Evolutionary conservation across 2,888 invertebrate species (phyloP), one percentile per base, ranked within the genome.

Genomic region (Habrosyne pyritoides): DNA sequence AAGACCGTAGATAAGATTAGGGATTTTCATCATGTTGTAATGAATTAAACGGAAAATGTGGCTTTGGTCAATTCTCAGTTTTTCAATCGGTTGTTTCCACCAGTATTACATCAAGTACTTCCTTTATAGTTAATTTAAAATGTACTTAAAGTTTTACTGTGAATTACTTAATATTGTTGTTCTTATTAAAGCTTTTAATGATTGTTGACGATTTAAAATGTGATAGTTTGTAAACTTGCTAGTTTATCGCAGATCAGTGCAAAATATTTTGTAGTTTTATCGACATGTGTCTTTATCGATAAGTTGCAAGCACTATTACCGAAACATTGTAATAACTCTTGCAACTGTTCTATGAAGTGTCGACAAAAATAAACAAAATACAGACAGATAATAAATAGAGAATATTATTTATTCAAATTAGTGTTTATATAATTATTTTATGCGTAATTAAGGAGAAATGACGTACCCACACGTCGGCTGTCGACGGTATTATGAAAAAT

Each of bases 401-500:
- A 24, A 48, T 48, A 26, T 49, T 26, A 26, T 49, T 50, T 4
- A 50, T 28, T 21, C 8, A 42, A 42, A 42, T 18, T 42, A 42
- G 28, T 28, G 4, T 50, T 10, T 50, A 26, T 49, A 14, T 14
- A 14, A 14, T 10, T 28, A 18, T 22, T 18, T 50, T 6, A 18
- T 47, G 47, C 24, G 10, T 26, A 73, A 73, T 69, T 73, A 75
- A 77, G 76, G 84, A 81, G 83, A 80, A 77, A 76, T 69, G 80
- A 76, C 79, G 83, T 75, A 66, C 64, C 65, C 72, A 62, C 65
- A 70, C 75, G 82, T 79, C 75, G 74, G 72, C 72, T 75, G 83
- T 79, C 83, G 84, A 80, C 83, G 86, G 84, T 87, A 90, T 89
- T 91, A 89, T 89, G 91, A 89, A 86, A 89, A 89, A 91, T 88